phyloP scores from a whole-genome alignment of 2,113 vertebrate genomes.

The Sarotherodon lohbergeri region DNA sequence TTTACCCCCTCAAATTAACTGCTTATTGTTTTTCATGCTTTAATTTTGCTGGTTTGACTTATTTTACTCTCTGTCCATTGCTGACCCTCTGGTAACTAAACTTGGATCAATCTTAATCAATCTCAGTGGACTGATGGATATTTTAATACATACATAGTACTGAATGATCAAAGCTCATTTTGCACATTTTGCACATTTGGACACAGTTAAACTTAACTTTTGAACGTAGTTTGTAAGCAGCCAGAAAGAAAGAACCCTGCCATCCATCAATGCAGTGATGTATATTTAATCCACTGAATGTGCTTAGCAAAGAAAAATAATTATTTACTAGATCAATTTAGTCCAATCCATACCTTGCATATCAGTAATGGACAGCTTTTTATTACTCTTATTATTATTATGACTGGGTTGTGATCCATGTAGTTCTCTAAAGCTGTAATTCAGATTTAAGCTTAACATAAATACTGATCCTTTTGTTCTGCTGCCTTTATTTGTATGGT shows the following conservation, averaged over 20 bases:
- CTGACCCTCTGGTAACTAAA: neutral
- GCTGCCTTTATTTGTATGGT: slow-evolving; percentile 58
- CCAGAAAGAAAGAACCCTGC: neutral
- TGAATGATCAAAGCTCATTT: neutral
- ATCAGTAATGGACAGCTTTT: slow-evolving; percentile 41
- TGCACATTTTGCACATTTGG: neutral
- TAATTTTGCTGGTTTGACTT: neutral
- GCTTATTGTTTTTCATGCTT: neutral
- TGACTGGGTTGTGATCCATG: neutral
- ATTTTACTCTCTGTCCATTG: neutral
- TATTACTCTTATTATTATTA: slow-evolving; percentile 42
- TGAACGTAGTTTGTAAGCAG: slow-evolving; percentile 1
- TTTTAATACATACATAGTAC: neutral
- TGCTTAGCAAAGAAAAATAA: slow-evolving; percentile 35
- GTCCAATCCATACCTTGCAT: slow-evolving; percentile 31
- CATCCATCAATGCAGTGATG: neutral
- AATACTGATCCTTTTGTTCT: slow-evolving; percentile 46
- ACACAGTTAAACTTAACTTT: neutral
- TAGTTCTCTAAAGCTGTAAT: slow-evolving; percentile 14
- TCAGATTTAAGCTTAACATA: slow-evolving; percentile 35
- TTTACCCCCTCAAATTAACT: neutral
- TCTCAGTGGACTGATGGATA: neutral
- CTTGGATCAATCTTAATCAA: neutral
- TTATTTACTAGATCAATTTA: slow-evolving; percentile 54
- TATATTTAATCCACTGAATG: slow-evolving; percentile 45